Conservation (phyloP, 2,888 invertebrate genomes). For the Zhuqinia jingwanae region DNA sequence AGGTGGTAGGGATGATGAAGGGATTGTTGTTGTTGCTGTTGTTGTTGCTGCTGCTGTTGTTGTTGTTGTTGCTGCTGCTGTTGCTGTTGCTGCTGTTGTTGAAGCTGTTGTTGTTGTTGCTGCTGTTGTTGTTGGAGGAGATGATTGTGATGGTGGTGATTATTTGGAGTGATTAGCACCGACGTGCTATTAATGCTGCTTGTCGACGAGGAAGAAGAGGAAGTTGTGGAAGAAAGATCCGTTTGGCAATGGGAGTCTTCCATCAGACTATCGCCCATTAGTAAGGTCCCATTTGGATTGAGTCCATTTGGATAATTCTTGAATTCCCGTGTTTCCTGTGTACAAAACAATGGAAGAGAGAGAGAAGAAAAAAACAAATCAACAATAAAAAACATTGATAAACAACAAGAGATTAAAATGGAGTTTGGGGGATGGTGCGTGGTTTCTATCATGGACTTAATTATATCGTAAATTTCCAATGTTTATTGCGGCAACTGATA, state of each 20-base stretch:
- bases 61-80: conserved; percentile 38
- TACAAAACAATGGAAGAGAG: neutral
- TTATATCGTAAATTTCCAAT: conserved; percentile 35
- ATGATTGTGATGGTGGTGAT: conserved; percentile 37
- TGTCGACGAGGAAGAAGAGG: conserved; percentile 57
- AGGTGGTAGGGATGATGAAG: conserved; percentile 58
- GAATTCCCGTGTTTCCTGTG: conserved; percentile 66
- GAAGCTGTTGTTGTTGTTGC: conserved; percentile 47
- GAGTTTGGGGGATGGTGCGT: no score
- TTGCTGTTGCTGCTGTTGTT: conserved; percentile 40
- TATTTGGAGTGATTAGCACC: conserved; percentile 39
- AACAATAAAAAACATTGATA: neutral
- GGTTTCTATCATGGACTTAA: neutral
- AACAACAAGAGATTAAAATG: neutral
- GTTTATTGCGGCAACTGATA: conserved; percentile 28
- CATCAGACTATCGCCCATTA: conserved; percentile 73
- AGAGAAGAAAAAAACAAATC: conserved; percentile 29
- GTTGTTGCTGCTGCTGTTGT: conserved; percentile 45
- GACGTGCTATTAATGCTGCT: conserved; percentile 18
- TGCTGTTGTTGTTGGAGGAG: conserved; percentile 47
- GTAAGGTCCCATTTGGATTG: conserved; percentile 72
- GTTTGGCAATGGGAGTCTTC: conserved; percentile 77
- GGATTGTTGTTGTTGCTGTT: conserved; percentile 42
- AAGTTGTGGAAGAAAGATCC: conserved; percentile 68
- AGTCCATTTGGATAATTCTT: conserved; percentile 71